These are phyloP conservation scores for Drosophila elegans DNA, from an alignment of 1,140 invertebrate species.

Conservation along the genomic window DNA sequence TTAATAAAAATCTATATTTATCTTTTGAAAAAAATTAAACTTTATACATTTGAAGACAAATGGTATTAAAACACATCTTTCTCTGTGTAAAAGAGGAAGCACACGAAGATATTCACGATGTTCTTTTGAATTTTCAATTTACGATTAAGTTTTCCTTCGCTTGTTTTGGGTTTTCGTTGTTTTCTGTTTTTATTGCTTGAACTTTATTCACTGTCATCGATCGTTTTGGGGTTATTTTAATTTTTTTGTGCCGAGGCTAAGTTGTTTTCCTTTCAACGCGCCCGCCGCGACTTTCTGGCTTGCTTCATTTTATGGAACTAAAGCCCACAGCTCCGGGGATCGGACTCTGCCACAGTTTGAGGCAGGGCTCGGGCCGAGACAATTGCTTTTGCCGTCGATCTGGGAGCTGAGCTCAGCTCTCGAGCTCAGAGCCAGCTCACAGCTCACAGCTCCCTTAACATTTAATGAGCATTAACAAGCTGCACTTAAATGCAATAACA, in stretches of 20 bases:
- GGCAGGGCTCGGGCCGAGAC: constrained; percentile 29
- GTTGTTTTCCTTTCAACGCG: constrained; percentile 54
- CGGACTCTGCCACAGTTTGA: constrained; percentile 41
- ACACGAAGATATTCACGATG: constrained; percentile 43
- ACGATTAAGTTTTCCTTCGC: constrained; percentile 35
- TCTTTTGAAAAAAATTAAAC: no score
- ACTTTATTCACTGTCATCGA: constrained; percentile 54
- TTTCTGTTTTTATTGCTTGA: constrained; percentile 29
- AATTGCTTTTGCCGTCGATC: constrained; percentile 14
- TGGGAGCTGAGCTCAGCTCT: constrained; percentile 35
- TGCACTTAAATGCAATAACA: constrained; percentile 81
- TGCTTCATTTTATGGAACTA: constrained; percentile 74
- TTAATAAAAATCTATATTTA: no score
- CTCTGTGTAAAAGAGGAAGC: constrained; percentile 35
- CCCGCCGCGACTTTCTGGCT: constrained; percentile 72
- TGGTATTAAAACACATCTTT: background rate
- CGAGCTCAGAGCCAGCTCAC: constrained; percentile 33
- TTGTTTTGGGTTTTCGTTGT: constrained; percentile 14
- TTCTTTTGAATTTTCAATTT: constrained; percentile 69
- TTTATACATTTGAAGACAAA: background rate
- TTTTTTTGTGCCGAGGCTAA: constrained; percentile 33
- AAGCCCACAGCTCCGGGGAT: constrained; percentile 41
- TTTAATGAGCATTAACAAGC: constrained; percentile 84
- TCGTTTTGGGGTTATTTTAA: constrained; percentile 17
- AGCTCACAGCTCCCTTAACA: constrained; percentile 72